phyloP scores from a whole-genome alignment of 2,888 invertebrate species.

The Gymnosoma rotundatum region DNA sequence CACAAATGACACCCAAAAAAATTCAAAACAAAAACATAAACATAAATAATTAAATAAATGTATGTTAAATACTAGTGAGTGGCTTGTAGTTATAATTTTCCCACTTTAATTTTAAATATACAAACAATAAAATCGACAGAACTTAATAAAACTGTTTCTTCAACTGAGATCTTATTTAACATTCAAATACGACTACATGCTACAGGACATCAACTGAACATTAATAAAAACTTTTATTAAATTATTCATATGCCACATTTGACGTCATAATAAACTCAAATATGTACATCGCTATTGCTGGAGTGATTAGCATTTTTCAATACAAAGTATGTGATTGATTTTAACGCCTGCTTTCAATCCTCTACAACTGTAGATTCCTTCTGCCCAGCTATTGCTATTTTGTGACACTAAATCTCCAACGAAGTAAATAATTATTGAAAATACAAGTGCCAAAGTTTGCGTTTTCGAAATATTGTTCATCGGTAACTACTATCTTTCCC shows the following conservation, averaged over 20 bases:
- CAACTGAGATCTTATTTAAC: slow-evolving; percentile 56
- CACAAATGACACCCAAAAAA: slow-evolving; percentile 64
- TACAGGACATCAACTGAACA: slow-evolving; percentile 20
- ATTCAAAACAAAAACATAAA: slow-evolving; percentile 53
- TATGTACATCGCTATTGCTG: no score
- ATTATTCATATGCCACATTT: slow-evolving; percentile 59
- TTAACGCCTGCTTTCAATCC: no score
- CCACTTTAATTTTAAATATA: slow-evolving; percentile 51
- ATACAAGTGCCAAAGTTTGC: no score
- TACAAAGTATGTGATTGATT: no score
- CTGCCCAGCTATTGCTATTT: no score
- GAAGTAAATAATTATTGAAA: no score
- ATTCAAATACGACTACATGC: neutral
- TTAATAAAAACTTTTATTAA: slow-evolving; percentile 65
- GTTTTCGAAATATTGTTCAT: no score
- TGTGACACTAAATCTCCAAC: no score
- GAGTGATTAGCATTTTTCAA: no score
- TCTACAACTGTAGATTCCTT: no score
- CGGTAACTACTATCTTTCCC: no score
- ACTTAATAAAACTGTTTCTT: slow-evolving; percentile 38
- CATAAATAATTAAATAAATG: slow-evolving; percentile 3
- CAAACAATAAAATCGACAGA: slow-evolving; percentile 38
- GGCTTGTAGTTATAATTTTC: slow-evolving; percentile 60
- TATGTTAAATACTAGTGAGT: slow-evolving; percentile 47
- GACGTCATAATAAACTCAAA: slow-evolving; percentile 43